Conservation (phyloP, 2,888 invertebrate genomes). For the Rhimphoctona megacephalus region DNA sequence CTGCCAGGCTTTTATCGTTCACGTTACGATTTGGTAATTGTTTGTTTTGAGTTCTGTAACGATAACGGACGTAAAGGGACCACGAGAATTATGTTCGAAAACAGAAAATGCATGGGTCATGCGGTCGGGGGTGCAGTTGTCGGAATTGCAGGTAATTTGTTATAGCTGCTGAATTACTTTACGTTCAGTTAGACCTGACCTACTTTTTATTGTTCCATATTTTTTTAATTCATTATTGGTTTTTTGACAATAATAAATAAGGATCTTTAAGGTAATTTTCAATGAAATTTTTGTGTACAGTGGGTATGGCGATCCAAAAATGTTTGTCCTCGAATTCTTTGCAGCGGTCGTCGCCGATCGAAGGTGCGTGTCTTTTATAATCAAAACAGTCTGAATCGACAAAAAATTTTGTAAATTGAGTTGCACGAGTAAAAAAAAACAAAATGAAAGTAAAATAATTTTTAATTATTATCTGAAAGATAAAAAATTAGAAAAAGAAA, state of each 20-base stretch:
- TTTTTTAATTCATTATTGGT: background rate
- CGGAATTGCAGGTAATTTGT: constrained; percentile 62
- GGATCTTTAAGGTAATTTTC: no score
- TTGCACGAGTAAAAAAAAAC: no score
- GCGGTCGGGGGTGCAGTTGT: constrained; percentile 58
- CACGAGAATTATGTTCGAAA: constrained; percentile 52
- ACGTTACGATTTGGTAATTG: background rate
- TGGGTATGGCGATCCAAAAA: constrained; percentile 61
- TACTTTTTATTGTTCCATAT: background rate
- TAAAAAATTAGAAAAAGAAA: background rate
- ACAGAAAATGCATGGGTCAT: constrained; percentile 45
- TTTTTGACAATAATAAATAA: background rate
- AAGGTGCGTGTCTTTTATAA: constrained; percentile 21
- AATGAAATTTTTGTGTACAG: constrained; percentile 15
- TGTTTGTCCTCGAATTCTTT: constrained; percentile 54
- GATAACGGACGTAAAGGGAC: background rate
- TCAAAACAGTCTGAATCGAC: background rate
- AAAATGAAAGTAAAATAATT: no score
- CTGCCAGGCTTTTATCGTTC: background rate
- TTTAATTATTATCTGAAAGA: no score
- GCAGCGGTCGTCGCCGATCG: background rate
- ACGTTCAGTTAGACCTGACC: background rate
- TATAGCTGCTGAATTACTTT: background rate
- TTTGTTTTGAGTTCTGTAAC: background rate
- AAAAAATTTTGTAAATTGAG: no score